Evolutionary conservation across 2,113 vertebrate species (phyloP), one percentile per base, ranked within the genome.

Genomic region (Daphoenositta chrysoptera): DNA sequence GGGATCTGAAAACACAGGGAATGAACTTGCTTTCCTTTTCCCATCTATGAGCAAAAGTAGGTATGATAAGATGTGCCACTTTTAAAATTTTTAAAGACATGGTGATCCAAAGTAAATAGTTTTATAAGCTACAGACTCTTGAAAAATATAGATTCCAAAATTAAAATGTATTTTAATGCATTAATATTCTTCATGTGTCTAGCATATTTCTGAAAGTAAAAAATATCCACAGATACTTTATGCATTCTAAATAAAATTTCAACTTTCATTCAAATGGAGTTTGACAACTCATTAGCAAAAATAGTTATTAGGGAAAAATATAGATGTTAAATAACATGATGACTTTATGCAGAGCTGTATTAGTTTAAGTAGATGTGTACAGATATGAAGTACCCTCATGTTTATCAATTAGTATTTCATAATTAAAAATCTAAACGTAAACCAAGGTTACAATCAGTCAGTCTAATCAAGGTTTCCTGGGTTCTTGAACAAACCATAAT

Each of bases 351-450:
- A 79, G 39, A 78, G 35, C 22, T 87, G 3, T 68, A 87, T 71
- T 76, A 79, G 21, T 54, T 82, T 82, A 93, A 78, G 21, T 66
- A 83, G 89, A 64, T 80, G 33, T 84, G 35, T 78, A 82, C 35
- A 91, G 61, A 75, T 84, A 71, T 9, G 13, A 53, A 85, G 18
- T 47, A 51, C 24, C 27, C 33, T 68, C 48, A 56, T 53, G 57
- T 47, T 91, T 93, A 82, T 56, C 84, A 89, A 71, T 85, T 89
- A 79, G 44, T 22, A n/a, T 87, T 87, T 91, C 83, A 37, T 61
- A 90, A 94, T 83, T 90, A 85, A 79, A 94, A 90, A 71, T 42
- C 28, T 76, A 85, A 82, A 85, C 56, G 75, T 60, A 76, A 85
- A 89, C 11, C 37, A 82, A 75, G 61, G n/a, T 87, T 83, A 91